A percentile compares a stretch with the other conserved stretches of the same genome.
phyloP scores from a whole-genome alignment of 2,888 invertebrate genomes.

The Lasioglossum pauxillum region DNA sequence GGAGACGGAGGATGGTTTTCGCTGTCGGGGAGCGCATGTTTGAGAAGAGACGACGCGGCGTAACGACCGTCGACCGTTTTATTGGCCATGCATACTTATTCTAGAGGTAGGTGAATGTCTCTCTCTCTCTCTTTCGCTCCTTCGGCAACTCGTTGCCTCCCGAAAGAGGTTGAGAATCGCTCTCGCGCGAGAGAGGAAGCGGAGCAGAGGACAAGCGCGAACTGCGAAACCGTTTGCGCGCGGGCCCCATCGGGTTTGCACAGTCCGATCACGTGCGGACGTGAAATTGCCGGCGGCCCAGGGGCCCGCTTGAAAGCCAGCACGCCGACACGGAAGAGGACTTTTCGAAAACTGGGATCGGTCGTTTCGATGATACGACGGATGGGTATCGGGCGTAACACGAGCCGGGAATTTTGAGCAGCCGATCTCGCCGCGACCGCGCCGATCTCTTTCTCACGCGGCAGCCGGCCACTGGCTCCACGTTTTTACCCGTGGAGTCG shows the following conservation, averaged over 20 bases:
- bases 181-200: constrained; percentile 14
- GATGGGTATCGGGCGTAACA: constrained; percentile 40
- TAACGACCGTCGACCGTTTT: constrained; percentile 66
- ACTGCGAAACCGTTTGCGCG: constrained; percentile 56
- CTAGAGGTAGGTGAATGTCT: constrained; percentile 38
- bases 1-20: constrained; percentile 30
- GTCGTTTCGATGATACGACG: constrained; percentile 41
- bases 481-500: not conserved
- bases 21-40: constrained; percentile 39
- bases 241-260: constrained; percentile 70
- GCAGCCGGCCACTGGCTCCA: not conserved
- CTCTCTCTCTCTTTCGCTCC: not conserved
- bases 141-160: constrained; percentile 67
- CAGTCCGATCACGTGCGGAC: constrained; percentile 81
- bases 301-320: constrained; percentile 59
- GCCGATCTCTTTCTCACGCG: not conserved
- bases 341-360: constrained; percentile 61
- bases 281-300: constrained; percentile 75
- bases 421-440: constrained; percentile 16
- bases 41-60: constrained; percentile 60
- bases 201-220: constrained; percentile 40
- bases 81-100: constrained; percentile 71
- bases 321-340: constrained; percentile 53
- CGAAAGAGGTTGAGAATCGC: constrained; percentile 58
- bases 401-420: constrained; percentile 60